Conservation (phyloP, 2,888 invertebrate species). For the Callinectes sapidus region DNA sequence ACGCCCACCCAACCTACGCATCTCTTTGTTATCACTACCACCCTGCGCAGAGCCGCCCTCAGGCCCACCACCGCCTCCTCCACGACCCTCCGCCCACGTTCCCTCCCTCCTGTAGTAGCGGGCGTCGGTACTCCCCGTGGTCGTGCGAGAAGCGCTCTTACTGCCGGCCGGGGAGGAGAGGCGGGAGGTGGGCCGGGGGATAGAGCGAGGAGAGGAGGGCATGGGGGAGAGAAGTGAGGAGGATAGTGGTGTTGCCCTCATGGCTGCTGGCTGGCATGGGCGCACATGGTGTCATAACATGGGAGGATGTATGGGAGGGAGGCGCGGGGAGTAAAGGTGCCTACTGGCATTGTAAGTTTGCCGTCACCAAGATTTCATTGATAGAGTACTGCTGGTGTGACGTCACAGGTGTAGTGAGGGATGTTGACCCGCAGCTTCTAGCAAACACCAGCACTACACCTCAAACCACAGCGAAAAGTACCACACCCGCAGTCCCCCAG, state of each 20-base stretch:
- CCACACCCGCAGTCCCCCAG: neutral
- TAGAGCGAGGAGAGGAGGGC: neutral
- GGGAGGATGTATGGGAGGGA: neutral
- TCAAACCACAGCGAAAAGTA: neutral
- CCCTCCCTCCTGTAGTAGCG: slow-evolving; percentile 37
- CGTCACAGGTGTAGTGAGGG: slow-evolving; percentile 30
- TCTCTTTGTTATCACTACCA: slow-evolving; percentile 4
- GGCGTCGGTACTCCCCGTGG: slow-evolving; percentile 12
- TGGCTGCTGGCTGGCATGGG: neutral
- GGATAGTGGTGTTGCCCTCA: neutral
- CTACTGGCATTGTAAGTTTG: neutral
- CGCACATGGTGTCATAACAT: neutral
- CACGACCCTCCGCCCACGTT: neutral
- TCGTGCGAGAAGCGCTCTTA: slow-evolving; percentile 13
- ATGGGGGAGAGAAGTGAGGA: neutral
- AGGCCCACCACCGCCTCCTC: neutral
- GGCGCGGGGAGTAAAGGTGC: neutral
- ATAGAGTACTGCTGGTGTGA: slow-evolving; percentile 31
- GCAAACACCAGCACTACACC: neutral
- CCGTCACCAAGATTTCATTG: slow-evolving; percentile 24
- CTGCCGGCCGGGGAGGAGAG: neutral
- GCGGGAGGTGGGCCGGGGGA: neutral
- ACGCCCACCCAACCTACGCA: slow-evolving; percentile 35
- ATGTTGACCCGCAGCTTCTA: neutral
- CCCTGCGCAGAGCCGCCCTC: slow-evolving; percentile 36